Conservation (phyloP, 2,113 vertebrate species). For the Pelecanoides urinatrix region DNA sequence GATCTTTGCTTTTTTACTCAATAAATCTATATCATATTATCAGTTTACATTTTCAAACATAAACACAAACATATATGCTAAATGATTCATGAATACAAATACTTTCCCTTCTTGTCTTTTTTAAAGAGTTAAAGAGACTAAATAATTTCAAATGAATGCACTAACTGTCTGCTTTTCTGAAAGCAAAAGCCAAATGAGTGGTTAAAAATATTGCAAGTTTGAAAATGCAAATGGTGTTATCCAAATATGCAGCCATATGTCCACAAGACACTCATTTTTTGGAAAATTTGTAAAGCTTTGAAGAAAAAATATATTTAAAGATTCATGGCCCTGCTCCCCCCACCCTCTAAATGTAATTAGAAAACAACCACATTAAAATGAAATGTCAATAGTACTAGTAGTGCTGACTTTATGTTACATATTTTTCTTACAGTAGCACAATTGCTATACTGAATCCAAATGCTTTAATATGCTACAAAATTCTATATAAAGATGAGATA, state of each 20-base stretch:
- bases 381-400: constrained; percentile 46
- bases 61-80: constrained; percentile 72
- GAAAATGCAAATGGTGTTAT: constrained; percentile 85
- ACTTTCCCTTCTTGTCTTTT: constrained; percentile 49
- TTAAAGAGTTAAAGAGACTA: constrained; percentile 75
- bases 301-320: constrained; percentile 74
- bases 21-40: constrained; percentile 65
- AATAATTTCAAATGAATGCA: constrained; percentile 73
- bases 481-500: not conserved
- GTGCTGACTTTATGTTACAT: not conserved
- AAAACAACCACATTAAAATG: constrained; percentile 49
- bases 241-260: constrained; percentile 86
- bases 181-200: constrained; percentile 81
- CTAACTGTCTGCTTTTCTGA: constrained; percentile 79
- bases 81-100: constrained; percentile 69
- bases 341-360: not conserved
- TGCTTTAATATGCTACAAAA: not conserved
- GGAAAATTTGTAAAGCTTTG: constrained; percentile 74
- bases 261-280: constrained; percentile 78
- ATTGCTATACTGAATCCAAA: constrained; percentile 29
- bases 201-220: constrained; percentile 81
- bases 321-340: constrained; percentile 47
- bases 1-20: constrained; percentile 46
- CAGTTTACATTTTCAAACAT: constrained; percentile 67
- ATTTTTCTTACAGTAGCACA: constrained; percentile 35